Base-by-base conservation (phyloP, 2,113 vertebrate species). In the Neogale vison region DNA sequence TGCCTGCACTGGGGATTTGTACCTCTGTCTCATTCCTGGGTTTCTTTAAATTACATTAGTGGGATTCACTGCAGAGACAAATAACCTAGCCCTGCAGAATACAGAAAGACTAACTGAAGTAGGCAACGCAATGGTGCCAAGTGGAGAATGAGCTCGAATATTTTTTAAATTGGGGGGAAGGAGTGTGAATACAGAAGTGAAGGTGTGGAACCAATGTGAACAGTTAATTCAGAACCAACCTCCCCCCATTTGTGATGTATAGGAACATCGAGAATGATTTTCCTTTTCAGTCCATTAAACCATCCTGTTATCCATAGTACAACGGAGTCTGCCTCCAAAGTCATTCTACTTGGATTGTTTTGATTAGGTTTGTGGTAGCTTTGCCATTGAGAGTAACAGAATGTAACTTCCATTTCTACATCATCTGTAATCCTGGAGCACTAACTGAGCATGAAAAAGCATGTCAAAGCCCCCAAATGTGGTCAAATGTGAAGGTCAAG, bases 301-400 rank as follows among this genome's bases (percentile, higher is more conserved):
- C 63, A 26, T 45, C 34, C 93, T 52, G 72, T 61, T 95, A 76
- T 24, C 92, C 10, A 0, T 14, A 82, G 81, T 85, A 31, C 42
- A 67, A 67, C 4, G 18, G 29, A 74, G 55, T 55, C 85, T 0
- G n/a, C 76, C 55, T 88, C 31, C 74, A 39, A 93, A 95, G 59
- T 88, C 83, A 86, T 93, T 97, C 95, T 87, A 55, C 69, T 93
- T 39, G 86, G 57, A 92, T 93, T 95, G 57, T 80, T 96, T 69
- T 88, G 61, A 92, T 98, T 93, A 92, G 72, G 94, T 96, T 93
- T 31, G 89, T 76, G 69, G 92, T 69, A 85, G 39, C 50, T 90
- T 98, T 88, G 84, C 89, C 87, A 96, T 94, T 84, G 67, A 93
- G 95, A 91, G 39, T 90, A 96, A 89, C 18, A 90, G 67, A 87